phyloP scores from a whole-genome alignment of 2,113 vertebrate genomes.

The Notiomystis cincta region DNA sequence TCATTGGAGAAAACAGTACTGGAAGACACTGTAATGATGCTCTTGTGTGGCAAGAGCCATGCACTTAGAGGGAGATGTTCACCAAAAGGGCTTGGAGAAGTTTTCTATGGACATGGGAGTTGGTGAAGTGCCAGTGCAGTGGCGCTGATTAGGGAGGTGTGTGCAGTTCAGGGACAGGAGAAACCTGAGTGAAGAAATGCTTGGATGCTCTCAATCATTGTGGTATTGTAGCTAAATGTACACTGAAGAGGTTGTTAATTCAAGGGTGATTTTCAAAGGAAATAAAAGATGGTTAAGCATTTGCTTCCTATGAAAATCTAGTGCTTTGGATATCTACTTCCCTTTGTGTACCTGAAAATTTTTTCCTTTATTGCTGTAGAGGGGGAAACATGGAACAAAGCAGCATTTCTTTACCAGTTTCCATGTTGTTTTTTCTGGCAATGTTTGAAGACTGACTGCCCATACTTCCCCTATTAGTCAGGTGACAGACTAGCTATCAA shows the following conservation, averaged over 20 bases:
- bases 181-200: background rate
- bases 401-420: background rate
- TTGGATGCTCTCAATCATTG: background rate
- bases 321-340: background rate
- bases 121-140: background rate
- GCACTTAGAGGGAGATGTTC: background rate
- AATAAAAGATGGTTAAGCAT: background rate
- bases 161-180: background rate
- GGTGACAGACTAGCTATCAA: background rate
- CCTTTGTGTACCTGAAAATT: background rate
- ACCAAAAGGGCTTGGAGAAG: background rate
- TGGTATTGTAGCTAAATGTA: background rate
- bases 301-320: background rate
- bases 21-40: background rate
- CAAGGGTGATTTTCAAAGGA: background rate
- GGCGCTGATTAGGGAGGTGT: background rate
- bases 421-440: background rate
- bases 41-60: background rate
- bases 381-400: background rate
- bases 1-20: rapidly evolving
- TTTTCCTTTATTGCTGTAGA: background rate
- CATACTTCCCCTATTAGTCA: background rate
- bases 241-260: background rate
- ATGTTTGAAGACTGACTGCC: background rate
- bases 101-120: background rate